These are phyloP conservation scores for Meghimatium bilineatum DNA, from an alignment of 2,888 invertebrate species.

Conservation along the genomic window DNA sequence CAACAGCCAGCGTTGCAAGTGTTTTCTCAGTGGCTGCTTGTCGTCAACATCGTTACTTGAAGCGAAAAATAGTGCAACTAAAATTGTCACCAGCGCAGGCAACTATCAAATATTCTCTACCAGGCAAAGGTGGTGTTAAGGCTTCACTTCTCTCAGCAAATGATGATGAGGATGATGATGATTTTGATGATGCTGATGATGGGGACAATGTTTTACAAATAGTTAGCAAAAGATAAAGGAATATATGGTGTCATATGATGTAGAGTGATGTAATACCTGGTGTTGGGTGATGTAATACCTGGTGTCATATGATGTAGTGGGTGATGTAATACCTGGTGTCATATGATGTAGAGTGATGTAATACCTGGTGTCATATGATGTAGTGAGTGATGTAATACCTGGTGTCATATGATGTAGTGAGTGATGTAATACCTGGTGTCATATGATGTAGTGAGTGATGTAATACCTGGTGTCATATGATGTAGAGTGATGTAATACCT, in stretches of 20 bases:
- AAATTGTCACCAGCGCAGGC: slow-evolving; percentile 28
- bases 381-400: no score
- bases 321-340: no score
- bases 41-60: slow-evolving; percentile 59
- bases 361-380: no score
- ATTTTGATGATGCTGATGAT: slow-evolving; percentile 66
- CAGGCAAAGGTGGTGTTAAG: slow-evolving; percentile 1
- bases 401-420: no score
- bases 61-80: slow-evolving; percentile 46
- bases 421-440: no score
- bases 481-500: no score
- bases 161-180: slow-evolving; percentile 70
- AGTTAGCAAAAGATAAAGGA: slow-evolving; percentile 14
- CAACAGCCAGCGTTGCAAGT: slow-evolving; percentile 62
- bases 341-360: no score
- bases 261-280: neutral
- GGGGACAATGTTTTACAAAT: slow-evolving; percentile 54
- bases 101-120: slow-evolving; percentile 30
- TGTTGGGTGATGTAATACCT: no score
- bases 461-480: no score
- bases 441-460: no score
- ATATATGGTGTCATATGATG: neutral
- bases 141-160: slow-evolving; percentile 67
- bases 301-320: no score
- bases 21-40: slow-evolving; percentile 67